Conservation (phyloP, 2,113 vertebrate species). For the Erythrocebus patas region DNA sequence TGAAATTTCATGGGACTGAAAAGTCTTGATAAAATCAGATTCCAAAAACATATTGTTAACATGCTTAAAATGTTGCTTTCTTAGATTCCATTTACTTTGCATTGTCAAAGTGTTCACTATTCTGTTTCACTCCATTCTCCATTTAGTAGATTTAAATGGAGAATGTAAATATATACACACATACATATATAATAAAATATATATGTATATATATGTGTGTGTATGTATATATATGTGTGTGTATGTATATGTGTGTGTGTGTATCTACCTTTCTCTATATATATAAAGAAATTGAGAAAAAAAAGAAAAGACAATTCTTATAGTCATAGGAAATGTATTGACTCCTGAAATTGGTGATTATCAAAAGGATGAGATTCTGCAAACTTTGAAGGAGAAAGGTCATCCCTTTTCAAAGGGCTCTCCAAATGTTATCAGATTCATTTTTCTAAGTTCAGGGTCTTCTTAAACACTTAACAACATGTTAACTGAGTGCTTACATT, state of each 20-base stretch:
- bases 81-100: background rate
- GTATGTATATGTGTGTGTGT: too few species aligned
- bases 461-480: background rate
- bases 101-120: background rate
- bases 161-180: too few species aligned
- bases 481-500: background rate
- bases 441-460: background rate
- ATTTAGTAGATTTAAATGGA: background rate
- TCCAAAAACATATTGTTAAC: background rate
- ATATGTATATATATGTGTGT: too few species aligned
- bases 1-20: background rate
- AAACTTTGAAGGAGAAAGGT: background rate
- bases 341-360: background rate
- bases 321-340: background rate
- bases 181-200: too few species aligned
- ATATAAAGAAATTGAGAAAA: background rate
- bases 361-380: background rate
- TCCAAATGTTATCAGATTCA: background rate
- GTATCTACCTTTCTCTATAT: rapidly evolving
- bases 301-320: background rate
- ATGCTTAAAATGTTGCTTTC: background rate
- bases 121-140: background rate
- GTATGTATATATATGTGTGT: rapidly evolving
- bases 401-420: background rate
- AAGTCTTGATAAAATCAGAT: background rate